These are phyloP conservation scores for Mamestra brassicae DNA, from an alignment of 2,888 invertebrate species.

Conservation along the genomic window DNA sequence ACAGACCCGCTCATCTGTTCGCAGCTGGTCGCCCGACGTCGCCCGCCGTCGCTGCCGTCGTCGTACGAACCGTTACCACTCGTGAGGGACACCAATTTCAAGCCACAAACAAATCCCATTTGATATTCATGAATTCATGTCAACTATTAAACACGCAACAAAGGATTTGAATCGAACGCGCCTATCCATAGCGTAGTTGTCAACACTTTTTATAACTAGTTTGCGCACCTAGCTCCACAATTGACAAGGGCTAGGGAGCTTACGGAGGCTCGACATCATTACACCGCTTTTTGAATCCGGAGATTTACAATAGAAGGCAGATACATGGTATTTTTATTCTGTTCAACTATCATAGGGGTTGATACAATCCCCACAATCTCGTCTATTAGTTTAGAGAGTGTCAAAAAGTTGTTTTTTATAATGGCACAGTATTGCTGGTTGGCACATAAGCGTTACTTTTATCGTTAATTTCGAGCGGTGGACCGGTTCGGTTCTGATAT, in stretches of 20 bases:
- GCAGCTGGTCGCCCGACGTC: slow-evolving; percentile 75
- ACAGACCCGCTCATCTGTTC: slow-evolving; percentile 79
- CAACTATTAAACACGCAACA: slow-evolving; percentile 67
- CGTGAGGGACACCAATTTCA: slow-evolving; percentile 71
- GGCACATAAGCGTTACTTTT: slow-evolving; percentile 67
- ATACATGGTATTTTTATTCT: slow-evolving; percentile 52
- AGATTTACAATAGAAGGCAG: slow-evolving; percentile 63
- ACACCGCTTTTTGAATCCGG: slow-evolving; percentile 61
- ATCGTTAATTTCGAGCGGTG: slow-evolving; percentile 66
- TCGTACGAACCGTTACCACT: slow-evolving; percentile 81
- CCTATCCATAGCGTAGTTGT: slow-evolving; percentile 67
- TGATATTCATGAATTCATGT: slow-evolving; percentile 71
- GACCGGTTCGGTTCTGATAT: slow-evolving; percentile 80
- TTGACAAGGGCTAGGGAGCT: slow-evolving; percentile 59
- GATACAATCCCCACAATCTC: slow-evolving; percentile 36
- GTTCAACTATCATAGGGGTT: slow-evolving; percentile 58
- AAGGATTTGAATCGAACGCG: slow-evolving; percentile 65
- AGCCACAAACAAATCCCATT: slow-evolving; percentile 76
- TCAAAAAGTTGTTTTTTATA: slow-evolving; percentile 51
- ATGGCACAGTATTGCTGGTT: slow-evolving; percentile 59
- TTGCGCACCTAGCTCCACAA: slow-evolving; percentile 70
- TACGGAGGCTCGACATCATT: slow-evolving; percentile 61
- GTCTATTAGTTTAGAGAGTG: slow-evolving; percentile 45
- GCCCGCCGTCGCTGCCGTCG: slow-evolving; percentile 38
- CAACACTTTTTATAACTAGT: slow-evolving; percentile 75